Conservation (phyloP, 2,888 invertebrate species). For the Apoda limacodes region DNA sequence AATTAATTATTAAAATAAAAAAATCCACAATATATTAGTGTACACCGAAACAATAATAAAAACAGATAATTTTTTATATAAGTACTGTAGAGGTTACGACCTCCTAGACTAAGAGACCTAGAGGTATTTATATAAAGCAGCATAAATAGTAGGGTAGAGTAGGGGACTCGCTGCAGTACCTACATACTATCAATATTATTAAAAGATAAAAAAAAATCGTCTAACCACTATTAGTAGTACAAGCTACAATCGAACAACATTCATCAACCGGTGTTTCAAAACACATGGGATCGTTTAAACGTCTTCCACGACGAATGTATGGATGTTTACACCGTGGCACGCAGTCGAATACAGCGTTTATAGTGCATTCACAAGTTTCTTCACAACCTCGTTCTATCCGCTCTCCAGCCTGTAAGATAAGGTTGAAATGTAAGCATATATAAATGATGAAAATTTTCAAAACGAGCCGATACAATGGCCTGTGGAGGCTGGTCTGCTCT, state of each 20-base stretch:
- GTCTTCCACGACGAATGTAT: slow-evolving; percentile 76
- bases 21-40: too few species aligned
- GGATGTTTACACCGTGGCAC: slow-evolving; percentile 78
- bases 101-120: too few species aligned
- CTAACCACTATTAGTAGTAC: slow-evolving; percentile 66
- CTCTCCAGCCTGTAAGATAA: slow-evolving; percentile 71
- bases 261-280: slow-evolving; percentile 76
- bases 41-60: too few species aligned
- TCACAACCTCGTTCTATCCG: slow-evolving; percentile 80
- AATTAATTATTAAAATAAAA: too few species aligned
- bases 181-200: not conserved
- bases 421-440: not conserved
- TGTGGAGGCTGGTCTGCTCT: too few species aligned
- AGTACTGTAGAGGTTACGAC: too few species aligned
- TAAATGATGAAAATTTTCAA: slow-evolving; percentile 3
- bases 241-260: slow-evolving; percentile 78
- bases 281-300: slow-evolving; percentile 77
- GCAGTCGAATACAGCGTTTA: slow-evolving; percentile 77
- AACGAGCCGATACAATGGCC: too few species aligned
- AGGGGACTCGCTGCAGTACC: too few species aligned
- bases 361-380: slow-evolving; percentile 78
- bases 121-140: too few species aligned
- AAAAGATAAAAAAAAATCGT: not conserved
- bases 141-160: too few species aligned
- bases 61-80: too few species aligned